A percentile compares a stretch with the other conserved stretches of the same genome.
Conservation (phyloP, 37 sponge, comb jelly and placozoan species). For the Mnemiopsis leidyi region DNA sequence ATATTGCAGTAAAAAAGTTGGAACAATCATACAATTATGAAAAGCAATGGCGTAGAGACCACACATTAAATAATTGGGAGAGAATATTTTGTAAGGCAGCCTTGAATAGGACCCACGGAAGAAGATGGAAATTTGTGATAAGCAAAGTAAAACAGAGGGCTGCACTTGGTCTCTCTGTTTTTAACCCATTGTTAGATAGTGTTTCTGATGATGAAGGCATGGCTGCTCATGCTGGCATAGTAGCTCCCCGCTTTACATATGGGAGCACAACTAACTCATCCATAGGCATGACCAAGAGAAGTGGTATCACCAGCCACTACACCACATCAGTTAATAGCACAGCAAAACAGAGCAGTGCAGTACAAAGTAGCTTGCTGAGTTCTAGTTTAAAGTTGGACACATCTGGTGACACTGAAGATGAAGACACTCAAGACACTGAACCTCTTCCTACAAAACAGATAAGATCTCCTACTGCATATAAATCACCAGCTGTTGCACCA, state of each 20-base stretch:
- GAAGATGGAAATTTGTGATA: constrained; percentile 64
- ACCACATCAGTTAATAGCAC: neutral
- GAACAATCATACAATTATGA: constrained; percentile 63
- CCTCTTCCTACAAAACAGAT: constrained; percentile 3
- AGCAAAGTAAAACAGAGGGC: constrained; percentile 57
- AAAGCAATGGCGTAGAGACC: constrained; percentile 47
- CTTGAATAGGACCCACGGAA: constrained; percentile 50
- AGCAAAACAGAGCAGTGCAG: constrained; percentile 27
- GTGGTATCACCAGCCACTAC: neutral
- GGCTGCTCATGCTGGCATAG: neutral
- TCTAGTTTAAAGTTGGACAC: constrained; percentile 53
- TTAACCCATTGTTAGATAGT: constrained; percentile 45
- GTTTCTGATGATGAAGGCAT: constrained; percentile 14
- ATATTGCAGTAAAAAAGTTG: constrained; percentile 48
- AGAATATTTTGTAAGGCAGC: constrained; percentile 65
- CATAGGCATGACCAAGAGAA: neutral
- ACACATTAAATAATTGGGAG: constrained; percentile 65
- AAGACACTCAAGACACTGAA: constrained; percentile 63
- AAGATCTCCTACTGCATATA: neutral
- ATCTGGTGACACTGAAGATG: constrained; percentile 54
- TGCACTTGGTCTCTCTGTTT: constrained; percentile 50
- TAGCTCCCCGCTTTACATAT: constrained; percentile 48
- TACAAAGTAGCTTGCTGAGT: constrained; percentile 48
- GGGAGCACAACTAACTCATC: constrained; percentile 55
- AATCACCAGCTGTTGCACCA: constrained; percentile 1